Conservation (phyloP, 2,797 vertebrate species). For the Falco peregrinus region DNA sequence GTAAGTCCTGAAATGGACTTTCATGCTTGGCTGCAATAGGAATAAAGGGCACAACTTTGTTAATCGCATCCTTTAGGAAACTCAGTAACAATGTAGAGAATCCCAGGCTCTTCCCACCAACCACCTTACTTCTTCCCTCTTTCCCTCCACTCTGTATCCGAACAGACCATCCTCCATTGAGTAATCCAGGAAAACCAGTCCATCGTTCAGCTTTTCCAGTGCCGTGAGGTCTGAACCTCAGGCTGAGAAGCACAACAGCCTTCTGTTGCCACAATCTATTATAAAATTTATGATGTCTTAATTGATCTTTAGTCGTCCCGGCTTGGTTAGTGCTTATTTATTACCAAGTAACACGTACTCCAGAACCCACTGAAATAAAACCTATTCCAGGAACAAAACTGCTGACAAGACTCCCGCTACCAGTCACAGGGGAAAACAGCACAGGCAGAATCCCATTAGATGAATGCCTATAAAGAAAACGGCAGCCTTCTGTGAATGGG, state of each 20-base stretch:
- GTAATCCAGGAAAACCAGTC: neutral
- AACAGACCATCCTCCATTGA: neutral
- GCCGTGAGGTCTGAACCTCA: neutral
- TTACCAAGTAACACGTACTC: neutral
- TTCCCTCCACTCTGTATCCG: neutral
- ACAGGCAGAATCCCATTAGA: neutral
- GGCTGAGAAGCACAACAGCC: neutral
- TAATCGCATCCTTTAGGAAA: neutral
- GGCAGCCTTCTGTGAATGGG: conserved; percentile 17
- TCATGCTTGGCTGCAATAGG: neutral
- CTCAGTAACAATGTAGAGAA: neutral
- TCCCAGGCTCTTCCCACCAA: neutral
- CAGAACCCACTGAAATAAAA: conserved; percentile 29
- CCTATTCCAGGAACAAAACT: neutral
- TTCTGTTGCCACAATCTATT: neutral
- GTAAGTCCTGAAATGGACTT: neutral
- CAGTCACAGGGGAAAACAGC: neutral
- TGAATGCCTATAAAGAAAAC: neutral
- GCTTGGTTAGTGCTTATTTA: conserved; percentile 41
- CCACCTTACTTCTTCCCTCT: neutral
- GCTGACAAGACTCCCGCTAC: conserved; percentile 10
- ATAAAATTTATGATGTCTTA: conserved; percentile 35
- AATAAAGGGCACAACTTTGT: neutral
- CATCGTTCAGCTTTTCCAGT: neutral
- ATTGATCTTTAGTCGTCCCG: conserved; percentile 4